phyloP scores from a whole-genome alignment of 2,113 vertebrate species.

The Hippocampus barbouri region DNA sequence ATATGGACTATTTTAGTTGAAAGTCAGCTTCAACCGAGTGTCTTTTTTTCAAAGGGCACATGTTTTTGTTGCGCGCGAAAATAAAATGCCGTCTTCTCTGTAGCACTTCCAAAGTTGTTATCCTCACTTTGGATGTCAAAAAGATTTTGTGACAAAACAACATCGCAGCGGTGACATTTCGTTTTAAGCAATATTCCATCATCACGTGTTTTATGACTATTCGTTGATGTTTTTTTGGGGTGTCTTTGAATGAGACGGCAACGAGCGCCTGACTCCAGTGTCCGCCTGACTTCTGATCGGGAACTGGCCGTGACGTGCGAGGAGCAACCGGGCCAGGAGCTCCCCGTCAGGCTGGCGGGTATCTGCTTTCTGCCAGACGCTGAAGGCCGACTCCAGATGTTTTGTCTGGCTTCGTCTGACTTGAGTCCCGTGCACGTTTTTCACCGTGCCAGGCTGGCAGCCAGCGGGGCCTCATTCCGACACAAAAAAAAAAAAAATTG shows the following conservation, averaged over 20 bases:
- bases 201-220: no score
- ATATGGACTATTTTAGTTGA: no score
- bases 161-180: no score
- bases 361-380: conserved; percentile 18
- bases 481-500: conserved; percentile 3
- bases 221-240: no score
- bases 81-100: no score
- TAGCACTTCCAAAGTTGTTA: no score
- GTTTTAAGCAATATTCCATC: no score
- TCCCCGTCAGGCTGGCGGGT: conserved; percentile 10
- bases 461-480: conserved; percentile 7
- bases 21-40: no score
- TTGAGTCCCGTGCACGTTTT: conserved; percentile 9
- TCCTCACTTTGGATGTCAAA: no score
- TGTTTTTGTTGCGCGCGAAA: no score
- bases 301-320: conserved; percentile 1
- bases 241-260: neutral
- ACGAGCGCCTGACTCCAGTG: neutral
- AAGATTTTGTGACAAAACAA: no score
- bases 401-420: conserved; percentile 22
- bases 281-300: neutral
- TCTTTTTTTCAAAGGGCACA: no score
- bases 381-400: conserved; percentile 35
- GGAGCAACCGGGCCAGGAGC: neutral
- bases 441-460: conserved; percentile 27